A percentile compares a stretch with the other conserved stretches of the same genome.
These are phyloP conservation scores for cat (Felis catus) DNA, from an alignment of 2,113 vertebrate genomes.

Conservation along the genomic window DNA sequence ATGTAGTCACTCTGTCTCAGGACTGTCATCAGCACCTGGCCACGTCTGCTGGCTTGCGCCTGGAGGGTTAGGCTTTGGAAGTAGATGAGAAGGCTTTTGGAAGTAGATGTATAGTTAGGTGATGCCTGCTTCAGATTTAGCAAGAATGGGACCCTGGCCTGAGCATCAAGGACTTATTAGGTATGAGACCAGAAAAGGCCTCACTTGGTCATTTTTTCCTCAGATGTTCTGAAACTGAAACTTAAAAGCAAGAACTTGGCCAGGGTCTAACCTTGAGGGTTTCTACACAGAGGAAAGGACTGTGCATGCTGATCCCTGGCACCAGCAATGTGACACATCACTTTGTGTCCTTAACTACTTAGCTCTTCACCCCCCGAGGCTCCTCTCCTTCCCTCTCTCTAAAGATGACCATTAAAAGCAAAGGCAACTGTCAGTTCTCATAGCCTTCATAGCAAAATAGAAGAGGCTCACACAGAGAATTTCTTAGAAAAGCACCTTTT, in stretches of 20 bases:
- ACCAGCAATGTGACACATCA: neutral
- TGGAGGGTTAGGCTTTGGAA: neutral
- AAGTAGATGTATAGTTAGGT: neutral
- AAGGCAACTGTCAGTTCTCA: slow-evolving; percentile 32
- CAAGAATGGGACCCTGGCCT: neutral
- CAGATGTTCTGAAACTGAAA: slow-evolving; percentile 50
- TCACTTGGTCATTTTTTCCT: slow-evolving; percentile 33
- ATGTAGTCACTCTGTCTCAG: neutral
- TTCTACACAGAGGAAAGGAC: neutral
- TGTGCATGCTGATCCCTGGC: neutral
- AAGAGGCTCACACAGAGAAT: neutral
- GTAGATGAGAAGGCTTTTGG: neutral
- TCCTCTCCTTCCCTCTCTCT: neutral
- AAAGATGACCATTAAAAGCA: slow-evolving; percentile 31
- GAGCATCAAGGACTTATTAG: slow-evolving; percentile 21
- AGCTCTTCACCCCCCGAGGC: neutral
- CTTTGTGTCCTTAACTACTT: neutral
- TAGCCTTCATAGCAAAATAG: neutral
- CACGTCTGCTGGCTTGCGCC: neutral
- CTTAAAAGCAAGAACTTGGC: slow-evolving; percentile 54
- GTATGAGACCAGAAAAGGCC: slow-evolving; percentile 25
- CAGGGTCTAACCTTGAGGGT: neutral
- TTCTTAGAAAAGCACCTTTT: slow-evolving; percentile 4
- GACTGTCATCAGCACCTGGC: neutral
- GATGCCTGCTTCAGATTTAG: neutral